Base-by-base conservation (phyloP, 1,140 invertebrate species). In the Ptiloglossa arizonensis region DNA sequence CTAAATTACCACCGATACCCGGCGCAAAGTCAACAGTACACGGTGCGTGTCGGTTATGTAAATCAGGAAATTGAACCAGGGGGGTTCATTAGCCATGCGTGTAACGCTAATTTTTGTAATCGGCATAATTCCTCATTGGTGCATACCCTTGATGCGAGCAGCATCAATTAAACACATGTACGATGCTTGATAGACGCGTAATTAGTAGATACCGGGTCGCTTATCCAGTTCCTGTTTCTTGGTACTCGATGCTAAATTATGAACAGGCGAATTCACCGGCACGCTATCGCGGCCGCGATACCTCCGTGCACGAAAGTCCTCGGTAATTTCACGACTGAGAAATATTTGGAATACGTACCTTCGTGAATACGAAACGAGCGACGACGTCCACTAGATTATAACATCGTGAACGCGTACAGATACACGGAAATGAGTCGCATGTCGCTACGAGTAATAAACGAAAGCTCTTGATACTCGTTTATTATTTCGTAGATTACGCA, bases 141-240 rank as follows among this genome's bases (percentile, higher is more conserved):
- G 68, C n/a, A 24, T 54, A 72, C 41, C 63, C 41, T 75, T 57
- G 63, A 48, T 38, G 67, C 62, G 62, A 35, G 50, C 75, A 66
- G 81, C 82, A 73, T 83, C 82, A 54, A 83, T 82, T 79, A 82
- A 82, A 82, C 59, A 46, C 38, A 32, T 48, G 59, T 60, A 56
- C 50, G 70, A 29, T 24, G 27, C 52, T 82, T 82, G 82, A 83
- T 79, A 74, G 82, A 83, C 76, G 54, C 76, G 82, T 79, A 83
- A 83, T 83, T 83, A 83, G 82, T 29, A 67, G 78, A 79, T 83
- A 83, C 81, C 41, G 13, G 60, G 22, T 35, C 59, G 67, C 63
- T 70, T 82, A 75, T 83, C 81, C 70, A 64, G 54, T 83, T 62
- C 59, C 38, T 8, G 67, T 48, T 78, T 59, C 46, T 19, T n/a